phyloP scores from a whole-genome alignment of 1,140 invertebrate species.

The Orius laevigatus region DNA sequence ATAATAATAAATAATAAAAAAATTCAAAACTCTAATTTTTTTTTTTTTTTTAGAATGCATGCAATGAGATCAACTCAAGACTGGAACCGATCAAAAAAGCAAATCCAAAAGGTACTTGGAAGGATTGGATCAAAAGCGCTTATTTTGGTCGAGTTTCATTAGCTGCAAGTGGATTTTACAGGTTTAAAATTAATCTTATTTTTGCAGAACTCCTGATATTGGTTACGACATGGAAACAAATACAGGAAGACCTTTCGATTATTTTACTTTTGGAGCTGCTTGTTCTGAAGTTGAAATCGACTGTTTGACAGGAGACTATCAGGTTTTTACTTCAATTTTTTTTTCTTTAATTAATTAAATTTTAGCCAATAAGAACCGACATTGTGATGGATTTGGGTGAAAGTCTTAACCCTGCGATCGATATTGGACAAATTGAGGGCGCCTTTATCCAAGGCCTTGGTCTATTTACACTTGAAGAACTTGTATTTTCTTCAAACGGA shows the following conservation, averaged over 20 bases:
- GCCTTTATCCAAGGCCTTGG: constrained; percentile 88
- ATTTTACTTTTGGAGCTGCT: constrained; percentile 65
- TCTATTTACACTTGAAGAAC: constrained; percentile 77
- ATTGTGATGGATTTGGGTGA: constrained; percentile 92
- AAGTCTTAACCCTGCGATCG: constrained; percentile 88
- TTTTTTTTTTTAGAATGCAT: constrained; percentile 48
- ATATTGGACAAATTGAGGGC: constrained; percentile 91
- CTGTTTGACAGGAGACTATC: constrained; percentile 74
- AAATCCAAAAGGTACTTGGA: constrained; percentile 68
- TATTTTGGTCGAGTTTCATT: constrained; percentile 66
- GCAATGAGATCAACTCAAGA: constrained; percentile 55
- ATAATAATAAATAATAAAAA: neutral
- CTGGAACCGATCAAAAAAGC: constrained; percentile 58
- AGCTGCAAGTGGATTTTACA: constrained; percentile 73
- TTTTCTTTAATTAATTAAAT: constrained; percentile 11
- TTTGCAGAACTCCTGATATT: constrained; percentile 48
- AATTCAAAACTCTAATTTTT: neutral
- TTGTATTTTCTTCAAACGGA: constrained; percentile 70
- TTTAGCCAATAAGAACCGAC: constrained; percentile 62
- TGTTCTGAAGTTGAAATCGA: constrained; percentile 75
- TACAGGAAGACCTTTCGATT: constrained; percentile 54
- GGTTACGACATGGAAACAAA: constrained; percentile 58
- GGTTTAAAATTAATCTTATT: constrained; percentile 20
- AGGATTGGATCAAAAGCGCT: constrained; percentile 66
- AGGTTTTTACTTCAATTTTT: constrained; percentile 28